A percentile compares a stretch with the other conserved stretches of the same genome.
Conservation (phyloP, 64 coral and sea anemone genomes). For the Dendrophyllia cribrosa region DNA sequence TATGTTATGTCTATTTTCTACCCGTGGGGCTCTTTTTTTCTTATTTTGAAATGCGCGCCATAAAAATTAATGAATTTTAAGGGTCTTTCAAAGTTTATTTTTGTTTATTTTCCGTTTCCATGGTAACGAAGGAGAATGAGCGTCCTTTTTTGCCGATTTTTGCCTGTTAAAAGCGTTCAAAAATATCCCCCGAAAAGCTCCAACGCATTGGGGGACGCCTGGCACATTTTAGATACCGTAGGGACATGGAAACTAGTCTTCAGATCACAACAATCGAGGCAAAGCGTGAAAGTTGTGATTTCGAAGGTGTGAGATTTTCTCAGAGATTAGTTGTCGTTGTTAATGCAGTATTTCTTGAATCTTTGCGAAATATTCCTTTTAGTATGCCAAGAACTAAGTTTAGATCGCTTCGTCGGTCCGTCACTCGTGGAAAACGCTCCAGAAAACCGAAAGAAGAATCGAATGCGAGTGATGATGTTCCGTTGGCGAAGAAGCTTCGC, state of each 20-base stretch:
- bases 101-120: background rate
- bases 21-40: background rate
- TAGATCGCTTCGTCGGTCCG: background rate
- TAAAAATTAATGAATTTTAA: background rate
- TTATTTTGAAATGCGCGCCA: background rate
- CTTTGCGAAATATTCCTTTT: background rate
- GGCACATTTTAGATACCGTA: background rate
- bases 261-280: background rate
- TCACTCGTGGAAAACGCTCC: background rate
- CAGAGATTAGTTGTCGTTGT: background rate
- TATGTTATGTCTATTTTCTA: background rate
- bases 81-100: background rate
- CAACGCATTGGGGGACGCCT: background rate
- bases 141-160: background rate
- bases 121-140: background rate
- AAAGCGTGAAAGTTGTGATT: background rate
- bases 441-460: background rate
- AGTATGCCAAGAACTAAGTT: background rate
- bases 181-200: background rate
- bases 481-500: background rate
- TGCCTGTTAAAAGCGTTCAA: background rate
- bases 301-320: background rate
- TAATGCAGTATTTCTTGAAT: background rate
- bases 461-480: background rate
- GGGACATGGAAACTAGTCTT: background rate